Conservation (phyloP, 2,797 vertebrate genomes). For the Lacerta bilineata region DNA sequence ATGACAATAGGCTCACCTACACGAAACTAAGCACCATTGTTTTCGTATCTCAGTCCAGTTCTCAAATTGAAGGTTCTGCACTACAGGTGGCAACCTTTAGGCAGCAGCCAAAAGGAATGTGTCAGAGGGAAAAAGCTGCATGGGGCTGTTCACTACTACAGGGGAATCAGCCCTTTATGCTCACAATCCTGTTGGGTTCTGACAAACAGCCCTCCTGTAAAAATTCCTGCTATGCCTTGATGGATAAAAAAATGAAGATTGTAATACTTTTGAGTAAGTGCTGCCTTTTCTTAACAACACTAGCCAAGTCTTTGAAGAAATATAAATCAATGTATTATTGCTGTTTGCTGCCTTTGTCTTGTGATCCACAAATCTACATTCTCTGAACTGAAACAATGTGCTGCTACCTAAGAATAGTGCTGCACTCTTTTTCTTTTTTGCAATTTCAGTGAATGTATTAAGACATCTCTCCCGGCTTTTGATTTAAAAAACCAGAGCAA, state of each 20-base stretch:
- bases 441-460: constrained; percentile 21
- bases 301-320: background rate
- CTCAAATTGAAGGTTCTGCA: background rate
- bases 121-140: background rate
- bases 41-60: background rate
- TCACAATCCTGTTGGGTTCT: background rate
- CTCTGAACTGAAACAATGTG: background rate
- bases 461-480: constrained; percentile 26
- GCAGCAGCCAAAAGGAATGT: background rate
- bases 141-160: background rate
- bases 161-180: background rate
- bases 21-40: background rate
- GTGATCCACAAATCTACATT: rapidly evolving
- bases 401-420: constrained; percentile 15
- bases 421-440: constrained; percentile 10
- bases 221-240: background rate
- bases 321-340: background rate
- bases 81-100: background rate
- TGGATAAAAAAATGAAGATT: constrained; percentile 10
- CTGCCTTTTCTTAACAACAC: background rate
- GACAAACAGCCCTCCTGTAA: background rate
- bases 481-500: constrained; percentile 29
- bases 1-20: background rate
- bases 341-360: background rate
- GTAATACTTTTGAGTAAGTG: background rate